Evolutionary conservation across 2,888 invertebrate species (phyloP).

Genomic region (Sphecodes monilicornis): DNA sequence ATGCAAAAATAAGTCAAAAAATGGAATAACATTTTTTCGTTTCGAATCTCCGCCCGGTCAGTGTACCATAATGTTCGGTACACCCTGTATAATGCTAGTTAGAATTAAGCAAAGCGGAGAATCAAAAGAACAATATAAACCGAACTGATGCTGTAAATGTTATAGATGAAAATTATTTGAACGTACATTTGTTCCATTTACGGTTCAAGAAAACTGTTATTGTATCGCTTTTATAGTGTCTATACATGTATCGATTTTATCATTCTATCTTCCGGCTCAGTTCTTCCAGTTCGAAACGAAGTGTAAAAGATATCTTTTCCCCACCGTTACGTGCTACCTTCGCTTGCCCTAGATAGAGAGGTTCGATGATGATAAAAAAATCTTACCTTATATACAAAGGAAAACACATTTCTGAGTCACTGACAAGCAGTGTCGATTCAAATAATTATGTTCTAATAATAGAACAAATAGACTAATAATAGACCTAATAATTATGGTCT

Average conservation of each 20-base stretch:
- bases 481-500: too few species aligned
- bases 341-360: slow-evolving; percentile 1
- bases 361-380: neutral
- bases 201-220: neutral
- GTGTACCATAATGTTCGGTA: neutral
- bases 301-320: neutral
- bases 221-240: neutral
- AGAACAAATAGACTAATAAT: too few species aligned
- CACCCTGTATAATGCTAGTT: neutral
- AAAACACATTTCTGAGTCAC: neutral
- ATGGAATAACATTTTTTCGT: too few species aligned
- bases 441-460: too few species aligned
- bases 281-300: neutral
- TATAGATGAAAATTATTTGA: neutral
- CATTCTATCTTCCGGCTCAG: slow-evolving; percentile 5
- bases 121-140: neutral
- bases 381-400: slow-evolving; percentile 1
- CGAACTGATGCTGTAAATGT: neutral
- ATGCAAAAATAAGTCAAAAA: too few species aligned
- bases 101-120: neutral
- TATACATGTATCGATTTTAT: neutral
- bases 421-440: neutral
- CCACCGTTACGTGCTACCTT: too few species aligned
- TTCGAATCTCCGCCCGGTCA: neutral
- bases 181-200: neutral